Evolutionary conservation across 2,888 invertebrate species (phyloP), one percentile per base, ranked within the genome.

Genomic region (Ectemnius cavifrons): DNA sequence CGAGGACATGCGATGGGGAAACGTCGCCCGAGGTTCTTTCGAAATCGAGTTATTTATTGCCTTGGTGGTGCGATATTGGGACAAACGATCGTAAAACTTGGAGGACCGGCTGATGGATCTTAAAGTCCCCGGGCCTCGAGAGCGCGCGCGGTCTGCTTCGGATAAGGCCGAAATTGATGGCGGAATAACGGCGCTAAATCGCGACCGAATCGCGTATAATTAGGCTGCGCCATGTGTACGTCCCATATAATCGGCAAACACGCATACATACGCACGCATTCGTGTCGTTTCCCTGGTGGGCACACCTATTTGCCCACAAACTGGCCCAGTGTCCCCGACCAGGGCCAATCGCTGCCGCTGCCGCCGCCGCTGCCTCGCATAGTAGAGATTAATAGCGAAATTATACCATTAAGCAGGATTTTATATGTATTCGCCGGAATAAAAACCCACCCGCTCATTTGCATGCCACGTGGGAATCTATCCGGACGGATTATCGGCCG

Each of bases 361-460:
- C 58, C 67, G 20, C 52, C 73, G 73, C 79, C 49, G 11, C 58
- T 65, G 20, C 52, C 73, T 73, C 79, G 77, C 79, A 84, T 78
- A 85, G 78, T 79, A 67, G 80, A 86, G 87, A 89, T 89, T 89
- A 86, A 89, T 89, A 84, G 88, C 82, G 74, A 85, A 88, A 89
- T 89, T 89, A 89, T 89, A 85, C 89, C 82, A 84, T 85, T 80
- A 80, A 83, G 84, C 80, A 80, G 82, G 37, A 85, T 81, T 86
- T 85, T 79, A 82, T 83, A 80, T 77, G 78, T 80, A 81, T 84
- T 75, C 79, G 82, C 60, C 77, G 70, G 75, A 80, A 82, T 79
- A 74, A 81, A 81, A 82, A 73, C 64, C 79, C 72, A 81, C 68
- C 68, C 75, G 78, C 70, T 84, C 79, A 86, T 88, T 87, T 87